phyloP scores from a whole-genome alignment of 1,140 invertebrate species.

The Orchesella cincta region DNA sequence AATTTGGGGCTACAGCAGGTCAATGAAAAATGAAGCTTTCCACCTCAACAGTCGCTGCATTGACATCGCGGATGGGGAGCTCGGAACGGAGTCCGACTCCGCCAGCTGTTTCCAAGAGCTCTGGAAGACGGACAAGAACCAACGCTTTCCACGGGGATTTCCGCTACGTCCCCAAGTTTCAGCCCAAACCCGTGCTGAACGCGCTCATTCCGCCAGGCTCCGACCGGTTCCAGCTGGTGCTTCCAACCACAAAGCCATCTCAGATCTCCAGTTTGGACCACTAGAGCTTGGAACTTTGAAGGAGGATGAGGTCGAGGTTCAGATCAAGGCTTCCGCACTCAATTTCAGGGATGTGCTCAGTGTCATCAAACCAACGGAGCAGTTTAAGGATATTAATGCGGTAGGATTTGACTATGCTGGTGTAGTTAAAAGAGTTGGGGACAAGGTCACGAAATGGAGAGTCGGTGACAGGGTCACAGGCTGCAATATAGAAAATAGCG shows the following conservation, averaged over 20 bases:
- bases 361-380: background rate
- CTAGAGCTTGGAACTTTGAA: background rate
- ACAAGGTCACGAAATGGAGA: background rate
- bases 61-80: background rate
- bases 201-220: background rate
- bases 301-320: background rate
- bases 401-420: constrained; percentile 9
- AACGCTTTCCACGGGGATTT: background rate
- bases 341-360: constrained; percentile 13
- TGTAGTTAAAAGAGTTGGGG: background rate
- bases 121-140: background rate
- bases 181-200: background rate
- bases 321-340: background rate
- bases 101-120: constrained; percentile 3
- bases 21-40: background rate
- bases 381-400: background rate
- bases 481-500: background rate
- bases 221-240: background rate
- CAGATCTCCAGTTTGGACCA: background rate
- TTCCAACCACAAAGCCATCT: background rate
- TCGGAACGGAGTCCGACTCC: background rate
- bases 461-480: background rate
- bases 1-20: background rate
- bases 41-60: background rate
- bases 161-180: background rate